Conservation (phyloP, 2,888 invertebrate species). For the Lepidocyrtinus sp. region DNA sequence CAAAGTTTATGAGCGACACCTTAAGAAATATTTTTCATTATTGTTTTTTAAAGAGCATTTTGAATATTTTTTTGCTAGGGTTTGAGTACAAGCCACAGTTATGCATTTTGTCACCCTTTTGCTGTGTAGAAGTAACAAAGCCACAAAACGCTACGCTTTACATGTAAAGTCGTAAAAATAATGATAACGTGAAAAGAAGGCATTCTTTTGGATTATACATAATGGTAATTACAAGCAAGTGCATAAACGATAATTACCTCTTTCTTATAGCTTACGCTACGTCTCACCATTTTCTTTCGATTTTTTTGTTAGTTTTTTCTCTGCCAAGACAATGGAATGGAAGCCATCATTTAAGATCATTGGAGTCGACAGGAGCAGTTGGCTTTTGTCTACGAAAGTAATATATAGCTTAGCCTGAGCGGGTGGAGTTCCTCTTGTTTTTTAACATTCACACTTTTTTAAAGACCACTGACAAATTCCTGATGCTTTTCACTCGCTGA, state of each 20-base stretch:
- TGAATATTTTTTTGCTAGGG: not conserved
- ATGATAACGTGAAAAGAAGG: slow-evolving; percentile 11
- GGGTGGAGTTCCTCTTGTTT: slow-evolving; percentile 1
- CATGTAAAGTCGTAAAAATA: slow-evolving; percentile 8
- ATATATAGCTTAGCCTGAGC: slow-evolving; percentile 1
- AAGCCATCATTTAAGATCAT: slow-evolving; percentile 13
- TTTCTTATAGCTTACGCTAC: not conserved
- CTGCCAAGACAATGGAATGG: not conserved
- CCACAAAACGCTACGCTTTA: not conserved
- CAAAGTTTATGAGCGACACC: not conserved
- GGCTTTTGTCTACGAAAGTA: slow-evolving; percentile 8
- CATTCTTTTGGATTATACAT: not conserved
- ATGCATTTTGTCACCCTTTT: slow-evolving; percentile 4
- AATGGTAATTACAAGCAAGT: slow-evolving; percentile 13
- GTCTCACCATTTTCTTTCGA: not conserved
- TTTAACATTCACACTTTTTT: slow-evolving; percentile 13
- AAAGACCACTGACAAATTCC: slow-evolving; percentile 13
- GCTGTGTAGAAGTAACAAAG: not conserved
- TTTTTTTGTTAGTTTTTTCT: slow-evolving; percentile 6
- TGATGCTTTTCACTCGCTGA: slow-evolving; percentile 13
- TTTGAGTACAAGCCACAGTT: not conserved
- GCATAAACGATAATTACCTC: slow-evolving; percentile 13
- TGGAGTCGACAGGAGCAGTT: slow-evolving; percentile 13
- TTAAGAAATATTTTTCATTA: slow-evolving; percentile 2
- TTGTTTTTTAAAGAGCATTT: slow-evolving; percentile 13